Evolutionary conservation across 2,113 vertebrate species (phyloP).

Genomic region (human (Homo sapiens)): GRCh38 chr11:22903501-22904000

Average conservation of each 20-base stretch:
- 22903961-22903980: neutral
- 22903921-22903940: neutral
- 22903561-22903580: neutral
- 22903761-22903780: neutral
- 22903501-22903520: neutral
- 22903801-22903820: neutral
- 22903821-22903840: neutral
- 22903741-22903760: neutral
- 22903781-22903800: neutral
- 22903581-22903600: neutral
- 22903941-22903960: rapidly evolving
- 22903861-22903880: neutral
- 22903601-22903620: neutral
- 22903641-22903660: neutral
- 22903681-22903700: neutral
- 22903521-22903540: neutral
- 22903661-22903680: neutral
- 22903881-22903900: neutral
- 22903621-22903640: neutral
- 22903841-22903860: neutral
- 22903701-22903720: neutral
- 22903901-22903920: neutral
- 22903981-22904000: neutral
- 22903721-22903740: neutral
- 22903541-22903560: neutral